These are phyloP conservation scores for Sisor rabdophorus DNA, from an alignment of 2,113 vertebrate genomes.

Conservation along the genomic window DNA sequence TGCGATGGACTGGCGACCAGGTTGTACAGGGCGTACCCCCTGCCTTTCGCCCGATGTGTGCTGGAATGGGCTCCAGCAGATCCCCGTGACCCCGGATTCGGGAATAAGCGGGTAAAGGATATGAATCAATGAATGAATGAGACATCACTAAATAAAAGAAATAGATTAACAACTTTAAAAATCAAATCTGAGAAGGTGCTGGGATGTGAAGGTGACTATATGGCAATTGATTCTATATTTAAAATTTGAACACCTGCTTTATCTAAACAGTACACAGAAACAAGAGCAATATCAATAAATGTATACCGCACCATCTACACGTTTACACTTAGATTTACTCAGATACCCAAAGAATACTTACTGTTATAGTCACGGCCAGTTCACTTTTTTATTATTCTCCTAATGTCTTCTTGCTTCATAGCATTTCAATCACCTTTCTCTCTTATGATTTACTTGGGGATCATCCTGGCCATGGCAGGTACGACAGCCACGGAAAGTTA, in stretches of 20 bases:
- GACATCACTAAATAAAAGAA: neutral
- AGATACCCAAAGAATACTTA: slow-evolving; percentile 25
- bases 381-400: slow-evolving; percentile 21
- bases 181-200: neutral
- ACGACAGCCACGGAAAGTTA: slow-evolving; percentile 13
- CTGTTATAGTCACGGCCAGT: slow-evolving; percentile 16
- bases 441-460: slow-evolving; percentile 18
- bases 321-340: slow-evolving; percentile 12
- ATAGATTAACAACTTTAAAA: neutral
- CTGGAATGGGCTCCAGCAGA: no score
- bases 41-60: no score
- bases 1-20: no score
- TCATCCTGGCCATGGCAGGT: slow-evolving; percentile 6
- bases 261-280: no score
- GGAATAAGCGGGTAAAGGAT: no score
- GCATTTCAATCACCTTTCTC: slow-evolving; percentile 13
- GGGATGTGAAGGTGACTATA: neutral
- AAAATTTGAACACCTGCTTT: neutral
- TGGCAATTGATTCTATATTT: neutral
- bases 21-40: no score
- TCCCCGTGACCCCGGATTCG: no score
- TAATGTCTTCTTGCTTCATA: slow-evolving; percentile 36
- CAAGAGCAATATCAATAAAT: no score
- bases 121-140: no score
- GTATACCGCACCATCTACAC: neutral